phyloP scores from a whole-genome alignment of 2,888 invertebrate species.

The Lypha dubia region DNA sequence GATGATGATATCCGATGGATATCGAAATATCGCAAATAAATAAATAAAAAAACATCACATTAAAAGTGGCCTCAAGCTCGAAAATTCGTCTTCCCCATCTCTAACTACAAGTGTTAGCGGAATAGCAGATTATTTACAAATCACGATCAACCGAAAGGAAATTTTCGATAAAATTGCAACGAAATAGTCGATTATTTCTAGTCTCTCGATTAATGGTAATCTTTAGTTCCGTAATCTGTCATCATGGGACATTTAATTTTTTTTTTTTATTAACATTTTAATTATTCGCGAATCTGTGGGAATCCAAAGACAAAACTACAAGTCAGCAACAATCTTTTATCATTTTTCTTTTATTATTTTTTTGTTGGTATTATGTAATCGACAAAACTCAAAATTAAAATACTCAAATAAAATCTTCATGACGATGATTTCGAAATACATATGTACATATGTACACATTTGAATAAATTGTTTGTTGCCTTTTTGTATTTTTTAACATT shows the following conservation, averaged over 20 bases:
- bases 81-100: too few species aligned
- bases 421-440: not conserved
- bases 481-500: conserved; percentile 2
- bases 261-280: not conserved
- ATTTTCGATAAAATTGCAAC: too few species aligned
- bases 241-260: not conserved
- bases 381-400: not conserved
- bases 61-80: too few species aligned
- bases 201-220: too few species aligned
- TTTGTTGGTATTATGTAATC: not conserved
- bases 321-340: not conserved
- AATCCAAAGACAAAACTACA: not conserved
- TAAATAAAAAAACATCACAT: too few species aligned
- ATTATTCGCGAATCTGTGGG: not conserved
- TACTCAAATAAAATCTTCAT: not conserved
- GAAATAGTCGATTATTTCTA: too few species aligned
- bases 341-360: not conserved
- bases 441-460: not conserved
- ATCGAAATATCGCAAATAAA: too few species aligned
- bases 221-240: not conserved
- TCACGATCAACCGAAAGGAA: too few species aligned
- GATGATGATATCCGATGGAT: too few species aligned
- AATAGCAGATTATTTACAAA: too few species aligned
- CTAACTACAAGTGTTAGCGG: too few species aligned
- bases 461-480: not conserved